Evolutionary conservation across 2,113 vertebrate species (phyloP).

Genomic region (Onychorhynchus coronatus): DNA sequence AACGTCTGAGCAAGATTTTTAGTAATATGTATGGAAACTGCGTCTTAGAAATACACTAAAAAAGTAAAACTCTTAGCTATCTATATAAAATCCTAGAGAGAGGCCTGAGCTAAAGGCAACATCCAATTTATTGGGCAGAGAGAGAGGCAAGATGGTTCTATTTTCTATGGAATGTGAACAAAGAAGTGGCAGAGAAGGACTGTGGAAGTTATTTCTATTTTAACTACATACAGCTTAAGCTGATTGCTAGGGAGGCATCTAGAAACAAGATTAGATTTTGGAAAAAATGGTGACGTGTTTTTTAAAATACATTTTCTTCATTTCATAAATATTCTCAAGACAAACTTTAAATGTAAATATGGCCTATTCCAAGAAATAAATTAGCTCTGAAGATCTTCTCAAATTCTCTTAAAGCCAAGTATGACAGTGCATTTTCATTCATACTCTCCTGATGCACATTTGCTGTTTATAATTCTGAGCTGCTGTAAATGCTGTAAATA

Average conservation of each 20-base stretch:
- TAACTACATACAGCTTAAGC: background rate
- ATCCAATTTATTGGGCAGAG: background rate
- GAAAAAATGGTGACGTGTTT: background rate
- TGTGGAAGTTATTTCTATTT: background rate
- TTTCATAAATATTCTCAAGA: slow-evolving; percentile 23
- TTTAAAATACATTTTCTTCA: background rate
- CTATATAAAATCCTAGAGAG: background rate
- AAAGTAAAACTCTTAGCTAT: background rate
- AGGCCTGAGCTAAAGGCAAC: background rate
- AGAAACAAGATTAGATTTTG: background rate
- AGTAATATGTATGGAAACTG: background rate
- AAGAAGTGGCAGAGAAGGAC: background rate
- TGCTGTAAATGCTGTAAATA: background rate
- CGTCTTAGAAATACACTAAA: background rate
- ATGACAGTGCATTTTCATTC: slow-evolving; percentile 6
- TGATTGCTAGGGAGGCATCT: background rate
- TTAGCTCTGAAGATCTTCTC: background rate
- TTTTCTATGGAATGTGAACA: background rate
- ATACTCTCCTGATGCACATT: background rate
- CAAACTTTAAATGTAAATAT: background rate
- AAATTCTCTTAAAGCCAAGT: slow-evolving; percentile 4
- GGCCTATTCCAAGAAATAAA: slow-evolving; percentile 19
- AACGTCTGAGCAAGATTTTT: background rate
- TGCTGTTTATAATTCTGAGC: background rate
- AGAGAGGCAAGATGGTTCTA: background rate